Evolutionary conservation across 2,113 vertebrate genomes (phyloP), one percentile per base, ranked within the genome.

Genomic region (Onychorhynchus coronatus): DNA sequence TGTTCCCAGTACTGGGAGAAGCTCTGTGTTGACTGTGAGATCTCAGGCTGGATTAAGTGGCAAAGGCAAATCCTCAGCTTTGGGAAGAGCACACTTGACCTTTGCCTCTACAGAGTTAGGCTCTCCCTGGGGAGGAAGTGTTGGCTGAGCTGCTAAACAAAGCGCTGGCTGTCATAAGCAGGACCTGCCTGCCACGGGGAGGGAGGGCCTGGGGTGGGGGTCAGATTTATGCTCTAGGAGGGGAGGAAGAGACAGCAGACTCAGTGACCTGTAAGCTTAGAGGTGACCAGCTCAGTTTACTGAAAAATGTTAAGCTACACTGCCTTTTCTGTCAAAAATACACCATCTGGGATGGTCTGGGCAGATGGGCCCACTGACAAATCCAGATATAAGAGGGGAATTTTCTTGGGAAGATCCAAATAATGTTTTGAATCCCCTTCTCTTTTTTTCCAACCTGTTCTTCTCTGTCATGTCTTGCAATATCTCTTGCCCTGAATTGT

Each of bases 81-180:
- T 97, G 95, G 94, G 97, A 97, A 97, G 91, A 96, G 62, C 91
- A 83, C 71, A 77, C 91, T 96, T 97, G 96, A 98, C 96, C 97
- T 95, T 68, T 97, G 87, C 94, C 86, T 92, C 85, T 35, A 6
- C 1, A 14, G 84, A 91, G 85, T 89, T 93, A 33, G 0, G 0
- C 14, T 63, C 28, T 96, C 93, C 63, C 79, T 86, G 0, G 61
- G 92, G 88, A 98, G 92, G 98, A 98, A 97, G 63, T 90, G 89
- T 96, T 88, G 84, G 88, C 59, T 77, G 77, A 37, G 58, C 76
- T 13, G 27, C 93, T 44, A 47, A 92, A 95, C 52, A 71, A 93
- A 94, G 90, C 14, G 0, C 78, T 95, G 92, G 92, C 89, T 91
- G 35, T 91, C 81, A 55, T 80, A 89, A 74, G 93, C 79, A 76